Conservation (phyloP, 92 coral and sea anemone genomes). For the Paragorgia papillata region DNA sequence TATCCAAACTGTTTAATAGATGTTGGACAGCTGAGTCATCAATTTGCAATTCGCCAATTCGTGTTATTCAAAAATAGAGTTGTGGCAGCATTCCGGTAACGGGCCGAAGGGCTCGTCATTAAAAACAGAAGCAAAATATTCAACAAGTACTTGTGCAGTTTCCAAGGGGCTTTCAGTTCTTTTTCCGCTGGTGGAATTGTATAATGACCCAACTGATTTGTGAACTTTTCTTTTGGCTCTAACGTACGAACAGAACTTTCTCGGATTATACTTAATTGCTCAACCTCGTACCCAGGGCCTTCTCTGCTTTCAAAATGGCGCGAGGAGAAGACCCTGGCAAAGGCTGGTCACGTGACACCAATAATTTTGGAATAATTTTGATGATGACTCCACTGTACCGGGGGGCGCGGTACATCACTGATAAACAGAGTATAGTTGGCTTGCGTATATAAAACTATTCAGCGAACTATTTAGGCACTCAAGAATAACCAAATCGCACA, state of each 20-base stretch:
- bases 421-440: too few relatives aligned
- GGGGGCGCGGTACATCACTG: too few relatives aligned
- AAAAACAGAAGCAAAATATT: slow-evolving; percentile 7
- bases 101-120: neutral
- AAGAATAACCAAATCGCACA: too few relatives aligned
- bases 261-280: neutral
- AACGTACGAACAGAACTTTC: slow-evolving; percentile 21
- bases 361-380: too few relatives aligned
- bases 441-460: too few relatives aligned
- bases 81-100: neutral
- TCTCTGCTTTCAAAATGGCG: too few relatives aligned
- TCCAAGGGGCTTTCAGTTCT: neutral
- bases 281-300: too few relatives aligned
- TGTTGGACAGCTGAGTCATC: neutral
- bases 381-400: too few relatives aligned
- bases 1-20: neutral
- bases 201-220: neutral
- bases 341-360: too few relatives aligned
- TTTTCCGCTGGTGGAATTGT: slow-evolving; percentile 8
- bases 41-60: neutral
- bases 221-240: slow-evolving; percentile 25
- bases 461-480: too few relatives aligned
- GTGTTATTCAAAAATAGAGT: neutral
- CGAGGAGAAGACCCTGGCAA: too few relatives aligned
- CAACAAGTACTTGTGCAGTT: slow-evolving; percentile 5